Evolutionary conservation across 2,113 vertebrate species (phyloP).

Genomic region (Limanda limanda): DNA sequence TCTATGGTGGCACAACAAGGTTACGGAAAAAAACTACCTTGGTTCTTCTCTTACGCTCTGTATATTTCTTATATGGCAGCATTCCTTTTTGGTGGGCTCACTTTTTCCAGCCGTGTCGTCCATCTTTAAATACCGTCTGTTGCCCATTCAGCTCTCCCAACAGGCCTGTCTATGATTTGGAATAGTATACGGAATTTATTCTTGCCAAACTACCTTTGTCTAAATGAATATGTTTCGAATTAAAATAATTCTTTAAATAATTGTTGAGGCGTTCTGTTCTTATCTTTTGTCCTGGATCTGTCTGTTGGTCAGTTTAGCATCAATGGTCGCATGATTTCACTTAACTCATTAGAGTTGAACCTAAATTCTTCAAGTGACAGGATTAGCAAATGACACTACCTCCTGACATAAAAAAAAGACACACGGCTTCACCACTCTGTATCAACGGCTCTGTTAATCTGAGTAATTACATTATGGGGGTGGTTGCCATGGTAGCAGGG

Average conservation of each 20-base stretch:
- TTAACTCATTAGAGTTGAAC: background rate
- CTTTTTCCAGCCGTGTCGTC: too few species aligned
- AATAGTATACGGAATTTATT: background rate
- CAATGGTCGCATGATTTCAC: background rate
- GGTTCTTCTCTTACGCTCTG: background rate
- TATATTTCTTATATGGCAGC: background rate
- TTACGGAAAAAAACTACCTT: background rate
- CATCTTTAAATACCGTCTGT: too few species aligned
- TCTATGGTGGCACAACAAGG: background rate
- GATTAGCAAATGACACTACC: background rate
- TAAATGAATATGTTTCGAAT: background rate
- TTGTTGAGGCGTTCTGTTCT: background rate
- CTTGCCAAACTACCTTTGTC: background rate
- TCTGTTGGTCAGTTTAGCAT: background rate
- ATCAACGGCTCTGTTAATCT: conserved; percentile 10
- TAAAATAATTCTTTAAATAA: background rate
- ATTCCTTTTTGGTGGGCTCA: too few species aligned
- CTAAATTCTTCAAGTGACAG: background rate
- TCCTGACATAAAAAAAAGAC: background rate
- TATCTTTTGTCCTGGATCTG: background rate
- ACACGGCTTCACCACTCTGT: background rate
- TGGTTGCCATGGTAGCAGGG: conserved; percentile 18
- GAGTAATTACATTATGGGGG: conserved; percentile 15
- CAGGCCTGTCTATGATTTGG: background rate
- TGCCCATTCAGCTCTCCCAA: background rate